phyloP scores from a whole-genome alignment of 2,888 invertebrate species.

The Euspilapteryx auroguttella region DNA sequence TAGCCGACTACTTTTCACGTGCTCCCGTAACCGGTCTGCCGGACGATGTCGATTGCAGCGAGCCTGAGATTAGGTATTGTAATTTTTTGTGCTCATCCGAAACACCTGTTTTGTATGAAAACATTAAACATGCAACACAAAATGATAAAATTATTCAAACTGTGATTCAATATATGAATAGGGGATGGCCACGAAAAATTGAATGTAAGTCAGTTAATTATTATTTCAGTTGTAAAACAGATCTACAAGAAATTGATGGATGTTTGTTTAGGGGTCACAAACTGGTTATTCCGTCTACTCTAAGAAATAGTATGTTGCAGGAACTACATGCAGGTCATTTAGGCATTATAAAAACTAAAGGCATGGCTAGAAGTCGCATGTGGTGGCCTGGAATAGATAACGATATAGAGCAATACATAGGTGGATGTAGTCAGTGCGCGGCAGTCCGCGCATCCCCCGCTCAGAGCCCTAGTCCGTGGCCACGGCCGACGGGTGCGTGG shows the following conservation, averaged over 20 bases:
- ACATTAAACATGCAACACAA: conserved; percentile 1
- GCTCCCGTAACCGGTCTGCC: background rate
- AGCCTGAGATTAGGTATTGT: background rate
- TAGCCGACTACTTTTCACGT: conserved; percentile 3
- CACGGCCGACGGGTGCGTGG: background rate
- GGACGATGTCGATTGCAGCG: too few relatives aligned
- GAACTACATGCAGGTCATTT: conserved; percentile 3
- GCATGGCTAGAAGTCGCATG: conserved; percentile 2
- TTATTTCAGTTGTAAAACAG: conserved; percentile 4
- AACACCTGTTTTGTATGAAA: background rate
- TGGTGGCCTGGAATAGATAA: too few relatives aligned
- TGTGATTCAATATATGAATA: conserved; percentile 4
- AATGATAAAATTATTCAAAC: conserved; percentile 1
- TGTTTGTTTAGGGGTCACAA: conserved; percentile 3
- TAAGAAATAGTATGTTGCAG: background rate
- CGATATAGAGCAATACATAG: too few relatives aligned
- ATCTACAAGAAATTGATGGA: conserved; percentile 3
- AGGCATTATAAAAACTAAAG: conserved; percentile 6
- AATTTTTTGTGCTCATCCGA: background rate
- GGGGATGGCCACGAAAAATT: conserved; percentile 6
- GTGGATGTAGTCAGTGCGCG: conserved; percentile 1
- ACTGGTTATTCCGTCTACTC: conserved; percentile 1
- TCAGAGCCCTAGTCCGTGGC: conserved; percentile 3
- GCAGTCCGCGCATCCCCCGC: background rate
- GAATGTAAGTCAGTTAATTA: conserved; percentile 2